Evolutionary conservation across 2,113 vertebrate species (phyloP).

Genomic region (Myodes glareolus): DNA sequence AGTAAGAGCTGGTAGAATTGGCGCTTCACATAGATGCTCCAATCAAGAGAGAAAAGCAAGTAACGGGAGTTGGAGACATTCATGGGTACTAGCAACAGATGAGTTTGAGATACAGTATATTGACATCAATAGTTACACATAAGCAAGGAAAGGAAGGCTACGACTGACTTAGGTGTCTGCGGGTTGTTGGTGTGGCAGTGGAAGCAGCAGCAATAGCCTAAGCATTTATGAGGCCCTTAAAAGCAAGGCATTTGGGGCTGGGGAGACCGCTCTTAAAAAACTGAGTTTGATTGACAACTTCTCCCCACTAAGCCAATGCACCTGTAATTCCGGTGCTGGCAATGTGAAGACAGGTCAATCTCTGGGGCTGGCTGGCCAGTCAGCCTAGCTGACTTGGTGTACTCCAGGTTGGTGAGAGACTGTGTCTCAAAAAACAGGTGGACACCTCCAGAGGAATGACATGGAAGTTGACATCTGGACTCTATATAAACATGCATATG

Average conservation of each 20-base stretch:
- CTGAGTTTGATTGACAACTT: neutral
- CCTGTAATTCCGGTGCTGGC: neutral
- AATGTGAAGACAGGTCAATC: neutral
- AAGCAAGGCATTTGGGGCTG: neutral
- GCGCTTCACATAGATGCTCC: neutral
- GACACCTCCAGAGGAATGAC: neutral
- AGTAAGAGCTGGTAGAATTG: neutral
- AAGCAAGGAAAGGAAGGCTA: neutral
- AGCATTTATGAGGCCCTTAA: accelerated
- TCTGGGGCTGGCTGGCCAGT: neutral
- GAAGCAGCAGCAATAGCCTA: too few relatives aligned
- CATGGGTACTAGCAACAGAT: accelerated
- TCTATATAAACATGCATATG: neutral
- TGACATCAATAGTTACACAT: neutral
- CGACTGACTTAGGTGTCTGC: too few relatives aligned
- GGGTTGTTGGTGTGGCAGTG: neutral
- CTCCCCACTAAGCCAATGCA: neutral
- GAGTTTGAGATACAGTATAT: neutral
- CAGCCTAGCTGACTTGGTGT: neutral
- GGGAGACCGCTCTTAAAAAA: neutral
- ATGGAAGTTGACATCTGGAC: neutral
- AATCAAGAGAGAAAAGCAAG: neutral
- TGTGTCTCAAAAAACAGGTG: neutral
- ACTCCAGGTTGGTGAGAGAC: neutral
- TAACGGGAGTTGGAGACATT: neutral